Evolutionary conservation across 2,888 invertebrate species (phyloP), one percentile per base, ranked within the genome.

Genomic region (Coenonympha arcania): DNA sequence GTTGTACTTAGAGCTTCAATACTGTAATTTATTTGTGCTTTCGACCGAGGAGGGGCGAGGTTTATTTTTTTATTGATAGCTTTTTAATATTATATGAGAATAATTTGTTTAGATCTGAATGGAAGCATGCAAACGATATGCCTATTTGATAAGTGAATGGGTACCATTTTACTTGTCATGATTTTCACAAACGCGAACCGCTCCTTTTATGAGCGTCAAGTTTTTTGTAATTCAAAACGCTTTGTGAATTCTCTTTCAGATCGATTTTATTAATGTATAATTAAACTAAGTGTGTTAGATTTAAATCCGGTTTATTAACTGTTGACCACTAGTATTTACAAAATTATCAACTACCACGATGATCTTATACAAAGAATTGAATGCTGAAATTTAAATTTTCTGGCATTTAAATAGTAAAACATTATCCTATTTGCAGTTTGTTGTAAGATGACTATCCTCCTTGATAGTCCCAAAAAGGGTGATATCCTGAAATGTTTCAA

Each of bases 241-340:
- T 76, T 76, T 76, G 76, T 76, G 73, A 73, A 75, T 75, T 80
- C 70, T 78, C 70, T 78, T 77, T 80, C 79, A 82, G 79, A 82
- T 84, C 76, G 63, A 70, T 76, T 78, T 73, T 62, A 68, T 73
- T 69, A 71, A 50, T 60, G 59, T 60, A 72, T 66, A 66, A 72
- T 63, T 69, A 64, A 59, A 59, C 58, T 67, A 66, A 64, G 67
- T 65, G 69, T 69, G 68, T 69, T 70, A 69, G 66, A 56, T 62
- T 62, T 66, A 63, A 60, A 64, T 67, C 65, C 70, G 72, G 76
- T 78, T 77, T 76, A 63, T 70, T 73, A 51, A 71, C 70, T 73
- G 70, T 76, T 78, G 75, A 69, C 66, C 59, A 62, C 66, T 56
- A 56, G 42, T 53, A 47, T 50, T 54, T 52, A 41, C 51, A 37